A percentile compares a stretch with the other conserved stretches of the same genome.
Conservation (phyloP, 2,113 vertebrate genomes). For the Hemiprocne comata region DNA sequence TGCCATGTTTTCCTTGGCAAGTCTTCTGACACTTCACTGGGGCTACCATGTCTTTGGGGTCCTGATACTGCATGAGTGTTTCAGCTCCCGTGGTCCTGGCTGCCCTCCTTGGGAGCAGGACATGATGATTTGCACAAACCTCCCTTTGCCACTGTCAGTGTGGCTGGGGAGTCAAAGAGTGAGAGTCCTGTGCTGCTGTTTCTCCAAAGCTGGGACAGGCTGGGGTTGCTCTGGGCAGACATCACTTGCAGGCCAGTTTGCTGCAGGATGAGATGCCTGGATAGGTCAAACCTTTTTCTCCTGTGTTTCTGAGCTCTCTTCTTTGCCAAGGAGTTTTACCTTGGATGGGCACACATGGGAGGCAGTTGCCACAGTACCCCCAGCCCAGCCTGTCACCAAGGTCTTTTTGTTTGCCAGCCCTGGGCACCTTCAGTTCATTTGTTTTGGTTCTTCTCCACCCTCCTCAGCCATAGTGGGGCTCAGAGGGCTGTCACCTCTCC, state of each 20-base stretch:
- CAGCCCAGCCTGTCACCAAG: not conserved
- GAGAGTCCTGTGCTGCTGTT: rapidly evolving
- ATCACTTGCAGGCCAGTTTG: not conserved
- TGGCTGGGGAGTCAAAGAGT: not conserved
- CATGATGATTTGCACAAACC: not conserved
- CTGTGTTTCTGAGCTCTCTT: not conserved
- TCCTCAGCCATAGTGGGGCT: not conserved
- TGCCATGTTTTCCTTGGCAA: conserved; percentile 68
- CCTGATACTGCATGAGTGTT: conserved; percentile 13
- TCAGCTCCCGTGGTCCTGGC: conserved; percentile 9
- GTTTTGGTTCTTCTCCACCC: not conserved
- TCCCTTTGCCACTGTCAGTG: not conserved
- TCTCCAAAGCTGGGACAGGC: not conserved
- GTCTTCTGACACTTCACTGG: conserved; percentile 27
- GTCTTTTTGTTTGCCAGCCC: not conserved
- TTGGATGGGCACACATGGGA: not conserved
- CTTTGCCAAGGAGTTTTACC: not conserved
- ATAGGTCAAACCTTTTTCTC: not conserved
- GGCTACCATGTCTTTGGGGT: conserved; percentile 29
- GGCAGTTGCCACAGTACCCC: not conserved
- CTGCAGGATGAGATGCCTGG: not conserved
- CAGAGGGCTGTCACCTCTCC: not conserved
- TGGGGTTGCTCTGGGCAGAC: not conserved
- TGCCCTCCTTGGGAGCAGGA: conserved; percentile 1
- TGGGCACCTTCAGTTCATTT: not conserved